Evolutionary conservation across 2,113 vertebrate species (phyloP).

Genomic region (Oxygymnocypris stewartii): DNA sequence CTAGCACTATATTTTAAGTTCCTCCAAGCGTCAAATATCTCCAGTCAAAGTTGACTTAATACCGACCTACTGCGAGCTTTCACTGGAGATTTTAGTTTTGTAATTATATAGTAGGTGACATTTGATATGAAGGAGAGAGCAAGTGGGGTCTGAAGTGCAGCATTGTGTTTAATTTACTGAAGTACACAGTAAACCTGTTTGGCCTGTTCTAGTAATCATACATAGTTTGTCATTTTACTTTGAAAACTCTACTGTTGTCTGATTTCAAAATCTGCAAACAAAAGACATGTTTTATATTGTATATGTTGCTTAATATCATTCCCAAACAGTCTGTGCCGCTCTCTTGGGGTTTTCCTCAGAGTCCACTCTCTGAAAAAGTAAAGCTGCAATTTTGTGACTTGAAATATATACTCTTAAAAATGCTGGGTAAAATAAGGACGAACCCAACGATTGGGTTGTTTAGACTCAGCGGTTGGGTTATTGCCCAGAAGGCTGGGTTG

Average conservation of each 20-base stretch:
- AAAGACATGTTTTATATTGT: too few relatives aligned
- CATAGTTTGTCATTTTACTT: too few relatives aligned
- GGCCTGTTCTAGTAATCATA: constrained; percentile 1
- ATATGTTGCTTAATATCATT: neutral
- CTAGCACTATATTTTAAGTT: neutral
- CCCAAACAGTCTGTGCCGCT: neutral
- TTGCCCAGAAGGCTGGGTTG: too few relatives aligned
- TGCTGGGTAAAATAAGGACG: too few relatives aligned
- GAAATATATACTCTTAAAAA: too few relatives aligned
- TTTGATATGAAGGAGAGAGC: neutral
- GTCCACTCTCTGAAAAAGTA: too few relatives aligned
- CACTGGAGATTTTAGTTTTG: neutral
- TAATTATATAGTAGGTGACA: neutral
- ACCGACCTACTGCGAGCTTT: neutral
- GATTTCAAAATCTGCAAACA: too few relatives aligned
- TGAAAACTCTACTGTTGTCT: too few relatives aligned
- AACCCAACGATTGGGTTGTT: too few relatives aligned
- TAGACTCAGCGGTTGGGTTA: too few relatives aligned
- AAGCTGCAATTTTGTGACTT: neutral
- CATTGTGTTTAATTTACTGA: neutral
- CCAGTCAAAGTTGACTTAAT: neutral
- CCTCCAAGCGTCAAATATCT: neutral
- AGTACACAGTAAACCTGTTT: neutral
- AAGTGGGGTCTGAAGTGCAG: neutral
- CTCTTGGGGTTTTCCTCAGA: too few relatives aligned